phyloP scores from a whole-genome alignment of 2,797 vertebrate species.

The Acrossocheilus wenchowensis region DNA sequence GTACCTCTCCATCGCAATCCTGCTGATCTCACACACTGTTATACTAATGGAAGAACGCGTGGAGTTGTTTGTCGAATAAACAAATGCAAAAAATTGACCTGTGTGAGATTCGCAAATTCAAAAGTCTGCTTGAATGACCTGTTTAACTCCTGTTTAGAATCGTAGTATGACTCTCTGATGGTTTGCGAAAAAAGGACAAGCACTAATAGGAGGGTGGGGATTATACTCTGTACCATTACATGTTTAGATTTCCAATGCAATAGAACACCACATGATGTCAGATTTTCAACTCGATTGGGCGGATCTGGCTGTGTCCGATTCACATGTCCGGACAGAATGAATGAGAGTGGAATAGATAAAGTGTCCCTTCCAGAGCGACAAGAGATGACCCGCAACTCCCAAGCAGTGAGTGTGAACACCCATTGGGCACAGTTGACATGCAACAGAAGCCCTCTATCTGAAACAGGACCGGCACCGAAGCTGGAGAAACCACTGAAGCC shows the following conservation, averaged over 20 bases:
- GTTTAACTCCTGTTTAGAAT: background rate
- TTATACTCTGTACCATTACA: background rate
- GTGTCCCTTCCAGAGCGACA: constrained; percentile 1
- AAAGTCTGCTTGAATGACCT: background rate
- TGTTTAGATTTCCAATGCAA: background rate
- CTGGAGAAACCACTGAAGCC: background rate
- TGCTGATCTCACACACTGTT: constrained; percentile 5
- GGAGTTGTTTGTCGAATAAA: background rate
- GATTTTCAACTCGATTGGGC: background rate
- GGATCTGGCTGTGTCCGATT: constrained; percentile 14
- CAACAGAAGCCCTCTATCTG: constrained; percentile 12
- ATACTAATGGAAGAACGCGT: background rate
- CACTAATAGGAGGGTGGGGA: background rate
- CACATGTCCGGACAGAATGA: background rate
- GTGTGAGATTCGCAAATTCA: background rate
- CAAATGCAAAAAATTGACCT: background rate
- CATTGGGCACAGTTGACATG: constrained; percentile 23
- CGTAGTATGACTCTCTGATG: background rate
- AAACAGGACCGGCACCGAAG: background rate
- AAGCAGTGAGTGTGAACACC: constrained; percentile 9
- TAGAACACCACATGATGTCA: background rate
- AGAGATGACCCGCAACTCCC: background rate
- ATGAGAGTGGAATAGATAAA: constrained; percentile 21
- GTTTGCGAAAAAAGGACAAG: background rate
- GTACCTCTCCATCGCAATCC: background rate